These are phyloP conservation scores for Chaenodraco wilsoni DNA, from an alignment of 2,797 vertebrate species.

Conservation along the genomic window DNA sequence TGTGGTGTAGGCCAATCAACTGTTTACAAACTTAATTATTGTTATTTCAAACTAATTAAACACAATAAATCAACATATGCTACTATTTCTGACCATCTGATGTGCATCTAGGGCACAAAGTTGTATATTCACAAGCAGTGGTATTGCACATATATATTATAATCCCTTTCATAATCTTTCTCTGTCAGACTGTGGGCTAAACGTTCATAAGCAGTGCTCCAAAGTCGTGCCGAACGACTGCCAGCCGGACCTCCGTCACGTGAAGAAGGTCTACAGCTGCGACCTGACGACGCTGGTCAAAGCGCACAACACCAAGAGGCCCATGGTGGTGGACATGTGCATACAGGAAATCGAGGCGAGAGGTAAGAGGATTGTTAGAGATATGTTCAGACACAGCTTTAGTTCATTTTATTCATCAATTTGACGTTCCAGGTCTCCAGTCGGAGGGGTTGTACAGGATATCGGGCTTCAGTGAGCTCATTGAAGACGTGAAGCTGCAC, in stretches of 20 bases:
- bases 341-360: constrained; percentile 96
- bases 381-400: not conserved
- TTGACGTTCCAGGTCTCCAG: constrained; percentile 88
- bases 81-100: too few relatives aligned
- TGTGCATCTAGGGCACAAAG: too few relatives aligned
- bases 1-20: too few relatives aligned
- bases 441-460: constrained; percentile 98
- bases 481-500: constrained; percentile 98
- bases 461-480: constrained; percentile 98
- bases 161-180: not conserved
- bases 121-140: too few relatives aligned
- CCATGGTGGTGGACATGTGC: constrained; percentile 99
- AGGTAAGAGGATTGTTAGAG: constrained; percentile 84
- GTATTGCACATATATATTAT: too few relatives aligned
- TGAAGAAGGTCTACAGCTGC: constrained; percentile 99
- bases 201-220: constrained; percentile 99
- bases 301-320: constrained; percentile 95
- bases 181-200: constrained; percentile 93
- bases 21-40: too few relatives aligned
- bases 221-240: constrained; percentile 99
- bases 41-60: too few relatives aligned
- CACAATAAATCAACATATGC: too few relatives aligned
- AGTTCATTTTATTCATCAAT: not conserved
- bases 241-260: constrained; percentile 98
- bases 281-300: constrained; percentile 98